phyloP scores from a whole-genome alignment of 35 echinoderm and acorn worm genomes.

The Ophiothrix spiculata region DNA sequence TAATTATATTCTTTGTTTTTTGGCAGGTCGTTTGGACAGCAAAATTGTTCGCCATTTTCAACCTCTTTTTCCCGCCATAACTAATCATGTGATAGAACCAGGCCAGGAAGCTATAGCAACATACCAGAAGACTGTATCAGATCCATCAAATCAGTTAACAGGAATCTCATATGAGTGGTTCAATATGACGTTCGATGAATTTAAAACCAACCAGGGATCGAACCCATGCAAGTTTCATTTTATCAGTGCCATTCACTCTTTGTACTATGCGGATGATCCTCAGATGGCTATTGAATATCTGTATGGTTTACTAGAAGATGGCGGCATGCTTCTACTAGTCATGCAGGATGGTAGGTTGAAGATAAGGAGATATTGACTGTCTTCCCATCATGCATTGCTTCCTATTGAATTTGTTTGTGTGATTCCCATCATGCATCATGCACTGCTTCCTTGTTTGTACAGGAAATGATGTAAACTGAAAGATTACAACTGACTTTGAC shows the following conservation, averaged over 20 bases:
- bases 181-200: conserved; percentile 3
- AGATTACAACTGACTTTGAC: too few relatives aligned
- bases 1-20: too few relatives aligned
- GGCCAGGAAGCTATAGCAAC: not conserved
- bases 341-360: conserved; percentile 23
- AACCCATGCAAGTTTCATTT: conserved; percentile 36
- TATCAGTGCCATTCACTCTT: conserved; percentile 43
- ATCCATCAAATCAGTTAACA: not conserved
- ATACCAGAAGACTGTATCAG: conserved; percentile 9
- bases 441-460: too few relatives aligned
- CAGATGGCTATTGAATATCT: conserved; percentile 27
- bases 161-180: conserved; percentile 29
- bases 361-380: not conserved
- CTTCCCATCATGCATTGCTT: too few relatives aligned
- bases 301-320: conserved; percentile 27
- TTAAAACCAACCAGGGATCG: not conserved
- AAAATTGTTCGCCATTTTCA: not conserved
- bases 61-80: not conserved
- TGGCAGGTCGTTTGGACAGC: not conserved
- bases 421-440: too few relatives aligned
- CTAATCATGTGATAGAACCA: conserved; percentile 37
- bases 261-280: conserved; percentile 22
- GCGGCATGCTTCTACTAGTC: conserved; percentile 19
- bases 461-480: too few relatives aligned
- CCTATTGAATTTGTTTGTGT: too few relatives aligned